Evolutionary conservation across 2,888 invertebrate species (phyloP).

Genomic region (Morpho achilles): DNA sequence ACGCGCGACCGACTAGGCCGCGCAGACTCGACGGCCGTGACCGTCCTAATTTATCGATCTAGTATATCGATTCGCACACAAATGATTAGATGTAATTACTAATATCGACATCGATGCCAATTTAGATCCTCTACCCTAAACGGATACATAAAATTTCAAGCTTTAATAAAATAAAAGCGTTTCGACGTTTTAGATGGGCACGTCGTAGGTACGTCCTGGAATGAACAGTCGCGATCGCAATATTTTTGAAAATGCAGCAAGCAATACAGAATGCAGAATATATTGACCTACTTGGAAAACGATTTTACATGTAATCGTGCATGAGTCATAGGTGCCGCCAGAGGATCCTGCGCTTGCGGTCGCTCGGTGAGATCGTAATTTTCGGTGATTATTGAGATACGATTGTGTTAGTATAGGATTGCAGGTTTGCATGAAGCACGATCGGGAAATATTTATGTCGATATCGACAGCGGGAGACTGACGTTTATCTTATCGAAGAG

Average conservation of each 20-base stretch:
- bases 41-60: too few species aligned
- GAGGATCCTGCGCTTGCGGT: not conserved
- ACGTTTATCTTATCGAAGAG: conserved; percentile 20
- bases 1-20: conserved; percentile 2
- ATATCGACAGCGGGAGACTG: conserved; percentile 2
- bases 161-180: too few species aligned
- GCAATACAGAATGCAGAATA: not conserved
- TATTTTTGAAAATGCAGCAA: not conserved
- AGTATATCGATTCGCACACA: too few species aligned
- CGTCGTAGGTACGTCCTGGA: too few species aligned
- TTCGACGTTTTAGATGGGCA: too few species aligned
- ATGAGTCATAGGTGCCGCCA: conserved; percentile 1
- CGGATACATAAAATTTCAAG: too few species aligned
- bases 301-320: not conserved
- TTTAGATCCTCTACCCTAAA: too few species aligned
- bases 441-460: not conserved
- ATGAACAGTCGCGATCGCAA: too few species aligned
- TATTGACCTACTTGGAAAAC: not conserved
- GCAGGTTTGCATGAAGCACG: not conserved
- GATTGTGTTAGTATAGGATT: too few species aligned
- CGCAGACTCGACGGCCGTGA: conserved; percentile 25
- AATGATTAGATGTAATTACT: too few species aligned
- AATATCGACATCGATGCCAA: too few species aligned
- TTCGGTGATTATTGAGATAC: not conserved
- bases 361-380: too few species aligned